Evolutionary conservation across 2,888 invertebrate genomes (phyloP).

Genomic region (Caenorhabditis drosophilae): DNA sequence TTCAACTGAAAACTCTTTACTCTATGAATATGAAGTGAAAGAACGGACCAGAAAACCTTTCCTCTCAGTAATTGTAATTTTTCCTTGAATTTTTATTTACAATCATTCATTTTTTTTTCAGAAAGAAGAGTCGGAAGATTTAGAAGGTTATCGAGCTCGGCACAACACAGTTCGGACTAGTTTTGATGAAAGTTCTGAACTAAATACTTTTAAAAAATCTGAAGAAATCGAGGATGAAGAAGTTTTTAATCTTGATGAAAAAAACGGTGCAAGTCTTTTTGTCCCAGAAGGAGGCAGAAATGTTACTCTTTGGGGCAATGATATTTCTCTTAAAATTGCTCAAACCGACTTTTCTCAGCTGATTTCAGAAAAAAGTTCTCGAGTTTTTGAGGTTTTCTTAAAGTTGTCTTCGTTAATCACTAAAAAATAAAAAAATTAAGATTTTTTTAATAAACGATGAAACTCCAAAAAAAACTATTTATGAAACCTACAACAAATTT

Average conservation of each 20-base stretch:
- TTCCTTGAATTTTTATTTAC: background rate
- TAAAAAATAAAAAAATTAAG: too few species aligned
- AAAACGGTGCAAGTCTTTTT: background rate
- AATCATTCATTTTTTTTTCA: background rate
- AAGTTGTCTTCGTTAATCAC: too few species aligned
- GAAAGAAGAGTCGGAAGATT: conserved; percentile 27
- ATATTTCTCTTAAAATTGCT: too few species aligned
- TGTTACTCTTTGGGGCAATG: too few species aligned
- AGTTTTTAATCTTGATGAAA: background rate
- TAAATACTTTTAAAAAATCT: too few species aligned
- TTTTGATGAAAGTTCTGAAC: too few species aligned
- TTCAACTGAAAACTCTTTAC: conserved; percentile 24
- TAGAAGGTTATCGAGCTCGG: conserved; percentile 24
- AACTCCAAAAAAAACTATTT: conserved; percentile 53
- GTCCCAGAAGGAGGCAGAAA: background rate
- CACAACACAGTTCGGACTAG: conserved; percentile 29
- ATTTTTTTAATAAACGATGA: conserved; percentile 52
- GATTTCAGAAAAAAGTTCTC: too few species aligned
- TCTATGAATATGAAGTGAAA: conserved; percentile 1
- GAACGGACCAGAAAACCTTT: background rate
- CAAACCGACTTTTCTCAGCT: too few species aligned
- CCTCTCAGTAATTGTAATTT: background rate
- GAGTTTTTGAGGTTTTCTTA: too few species aligned
- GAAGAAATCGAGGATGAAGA: conserved; percentile 12
- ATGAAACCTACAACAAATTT: conserved; percentile 27